A percentile compares a stretch with the other conserved stretches of the same genome.
These are phyloP conservation scores for Phrynosoma blainvillii DNA, from an alignment of 2,113 vertebrate species.

Conservation along the genomic window DNA sequence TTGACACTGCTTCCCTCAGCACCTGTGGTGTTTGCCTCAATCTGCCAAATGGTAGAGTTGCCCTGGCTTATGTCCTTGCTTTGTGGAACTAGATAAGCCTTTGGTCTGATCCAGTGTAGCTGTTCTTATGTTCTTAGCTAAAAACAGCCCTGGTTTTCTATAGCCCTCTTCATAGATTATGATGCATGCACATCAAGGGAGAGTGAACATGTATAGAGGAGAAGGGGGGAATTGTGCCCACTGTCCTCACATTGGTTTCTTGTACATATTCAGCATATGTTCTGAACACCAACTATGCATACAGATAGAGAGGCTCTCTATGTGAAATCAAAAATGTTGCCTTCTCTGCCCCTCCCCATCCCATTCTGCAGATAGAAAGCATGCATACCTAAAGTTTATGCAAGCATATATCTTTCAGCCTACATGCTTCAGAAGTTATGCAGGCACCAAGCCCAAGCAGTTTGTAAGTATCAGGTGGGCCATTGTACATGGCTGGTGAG, in stretches of 20 bases:
- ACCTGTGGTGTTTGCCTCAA: not conserved
- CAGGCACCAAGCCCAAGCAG: not conserved
- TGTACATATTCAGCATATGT: not conserved
- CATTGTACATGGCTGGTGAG: not conserved
- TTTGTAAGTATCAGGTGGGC: conserved; percentile 1
- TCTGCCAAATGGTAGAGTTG: not conserved
- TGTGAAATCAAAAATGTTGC: no score
- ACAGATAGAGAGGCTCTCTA: not conserved
- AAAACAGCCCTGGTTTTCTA: not conserved
- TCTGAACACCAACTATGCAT: not conserved
- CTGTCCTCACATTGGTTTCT: not conserved
- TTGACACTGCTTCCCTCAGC: not conserved
- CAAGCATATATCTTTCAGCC: not conserved
- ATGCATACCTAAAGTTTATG: not conserved
- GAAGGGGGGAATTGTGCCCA: not conserved
- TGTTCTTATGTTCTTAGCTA: not conserved
- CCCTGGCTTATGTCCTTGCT: not conserved
- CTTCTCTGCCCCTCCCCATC: not conserved
- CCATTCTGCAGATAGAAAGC: not conserved
- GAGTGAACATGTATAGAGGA: not conserved
- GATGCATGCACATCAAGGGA: not conserved
- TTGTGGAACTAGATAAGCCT: not conserved
- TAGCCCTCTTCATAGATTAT: not conserved
- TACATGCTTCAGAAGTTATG: not conserved
- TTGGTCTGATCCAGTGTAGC: no score